phyloP scores from a whole-genome alignment of 2,888 invertebrate genomes.

The Spodoptera picta region DNA sequence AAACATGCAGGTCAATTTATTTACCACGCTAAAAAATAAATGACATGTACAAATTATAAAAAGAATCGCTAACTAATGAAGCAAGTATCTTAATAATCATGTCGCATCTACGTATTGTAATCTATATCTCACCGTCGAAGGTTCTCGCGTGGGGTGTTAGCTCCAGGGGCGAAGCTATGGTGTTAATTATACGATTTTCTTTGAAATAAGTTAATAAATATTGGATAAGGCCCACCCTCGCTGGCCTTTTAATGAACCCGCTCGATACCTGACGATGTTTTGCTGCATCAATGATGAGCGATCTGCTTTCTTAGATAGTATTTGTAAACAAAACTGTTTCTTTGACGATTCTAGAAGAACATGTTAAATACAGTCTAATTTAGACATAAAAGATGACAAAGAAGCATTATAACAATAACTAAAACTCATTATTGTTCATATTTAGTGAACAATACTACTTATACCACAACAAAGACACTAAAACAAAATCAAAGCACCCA shows the following conservation, averaged over 20 bases:
- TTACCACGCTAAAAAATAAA: no score
- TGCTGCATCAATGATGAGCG: constrained; percentile 47
- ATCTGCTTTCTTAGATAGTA: constrained; percentile 20
- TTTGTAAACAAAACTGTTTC: background rate
- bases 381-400: no score
- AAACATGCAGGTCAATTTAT: no score
- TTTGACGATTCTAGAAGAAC: no score
- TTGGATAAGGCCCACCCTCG: constrained; percentile 84
- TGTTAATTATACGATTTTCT: constrained; percentile 89
- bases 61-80: no score
- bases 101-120: constrained; percentile 45
- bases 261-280: constrained; percentile 56
- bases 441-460: background rate
- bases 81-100: background rate
- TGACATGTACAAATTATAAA: no score
- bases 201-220: constrained; percentile 89
- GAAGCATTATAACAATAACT: no score
- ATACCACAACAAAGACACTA: constrained; percentile 5
- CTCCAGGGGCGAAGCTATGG: constrained; percentile 63
- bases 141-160: constrained; percentile 65
- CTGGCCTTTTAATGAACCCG: constrained; percentile 76
- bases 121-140: constrained; percentile 53
- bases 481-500: constrained; percentile 36
- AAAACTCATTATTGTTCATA: no score
- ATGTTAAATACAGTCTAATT: no score